Evolutionary conservation across 2,113 vertebrate species (phyloP), one percentile per base, ranked within the genome.

Genomic region (Aegotheles bennettii): DNA sequence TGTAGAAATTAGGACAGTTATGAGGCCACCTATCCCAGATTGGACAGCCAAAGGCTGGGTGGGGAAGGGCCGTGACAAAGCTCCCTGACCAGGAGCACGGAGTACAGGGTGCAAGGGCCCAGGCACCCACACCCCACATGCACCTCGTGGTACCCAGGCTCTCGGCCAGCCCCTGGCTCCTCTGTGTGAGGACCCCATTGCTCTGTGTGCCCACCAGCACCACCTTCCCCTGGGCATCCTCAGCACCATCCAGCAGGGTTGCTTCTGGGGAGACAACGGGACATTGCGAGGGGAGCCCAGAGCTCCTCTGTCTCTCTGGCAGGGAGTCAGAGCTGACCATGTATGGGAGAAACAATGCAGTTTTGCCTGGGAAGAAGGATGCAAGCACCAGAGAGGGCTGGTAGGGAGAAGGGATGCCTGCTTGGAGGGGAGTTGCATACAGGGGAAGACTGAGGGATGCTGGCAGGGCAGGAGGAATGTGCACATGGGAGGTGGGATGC

Each of bases 1-100:
- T 6, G 54, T 29, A 86, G 92, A 93, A 93, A 93, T 92, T 45
- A 63, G 94, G 90, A 57, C 82, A 83, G 45, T 61, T 80, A 85
- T 8, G 85, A 96, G 88, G 85, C 35, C 83, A 86, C 31, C 36
- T 57, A 24, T 77, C 42, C 71, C 71, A 80, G 48, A 90, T 21
- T 2, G 6, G 61, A 24, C 61, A 47, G 42, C 9, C 0, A 5
- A 50, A 82, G 63, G 35, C 19, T 4, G 3, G 3, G 8, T 9
- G 31, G 25, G 35, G 38, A 71, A 54, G 33, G 64, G 73, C 69
- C 3, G 6, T 5, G 53, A 23, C 23, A 42, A 11, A 0, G 0
- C 15, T 64, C 16, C 28, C 11, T 59, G 68, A 6, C 7, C 31
- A 29, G 36, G 10, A 53, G 17, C 16, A 9, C 21, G 11, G 73